Base-by-base conservation (phyloP, 2,888 invertebrate genomes). In the Caenorhabditis angaria region DNA sequence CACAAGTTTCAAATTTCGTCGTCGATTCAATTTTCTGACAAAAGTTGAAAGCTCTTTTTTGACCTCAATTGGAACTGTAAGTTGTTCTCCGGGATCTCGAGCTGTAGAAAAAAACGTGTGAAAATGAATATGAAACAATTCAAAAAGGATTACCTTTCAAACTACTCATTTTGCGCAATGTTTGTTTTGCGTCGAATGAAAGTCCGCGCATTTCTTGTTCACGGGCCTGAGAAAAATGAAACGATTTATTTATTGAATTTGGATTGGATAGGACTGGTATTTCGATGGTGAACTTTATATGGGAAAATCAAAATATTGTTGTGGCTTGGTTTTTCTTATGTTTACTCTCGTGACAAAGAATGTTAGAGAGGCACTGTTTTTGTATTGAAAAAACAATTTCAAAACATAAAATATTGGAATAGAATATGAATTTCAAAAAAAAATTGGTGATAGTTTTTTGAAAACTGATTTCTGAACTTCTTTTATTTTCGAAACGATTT, bases 201-300 rank as follows among this genome's bases (percentile, higher is more conserved):
- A 82, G 60, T 22, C 65, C 47, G 32, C 71, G 32, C 70, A 82
- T 76, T 64, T 82, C 82, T 65, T 80, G 70, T 59, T 82, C 80
- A 27, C 82, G 54, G 2, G 82, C 82, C 76, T 76, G 29, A 56
- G 70, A 59, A n/a, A n/a, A n/a, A n/a, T n/a, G n/a, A n/a, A n/a
- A n/a, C n/a, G 25, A 24, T 50, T 48, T 8, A 59, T 35, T 27
- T 3, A 24, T 51, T 54, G 54, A 20, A 8, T 22, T 54, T 27
- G 22, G 25, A 54, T 27, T 54, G 18, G 8, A 5, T 5, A 27
- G 14, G 14, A 54, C 24, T 27, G 27, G 18, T 54, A 41, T 41
- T n/a, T 41, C 18, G 6, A 41, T 41, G 32, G 10, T 5, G 10
- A 32, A 32, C 10, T 5, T 32, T 32, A 32, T n/a, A n/a, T n/a